Percentiles rank a stretch among this genome's conserved stretches.
Conservation (phyloP, 2,888 invertebrate species). For the Zygogramma bicolorata region DNA sequence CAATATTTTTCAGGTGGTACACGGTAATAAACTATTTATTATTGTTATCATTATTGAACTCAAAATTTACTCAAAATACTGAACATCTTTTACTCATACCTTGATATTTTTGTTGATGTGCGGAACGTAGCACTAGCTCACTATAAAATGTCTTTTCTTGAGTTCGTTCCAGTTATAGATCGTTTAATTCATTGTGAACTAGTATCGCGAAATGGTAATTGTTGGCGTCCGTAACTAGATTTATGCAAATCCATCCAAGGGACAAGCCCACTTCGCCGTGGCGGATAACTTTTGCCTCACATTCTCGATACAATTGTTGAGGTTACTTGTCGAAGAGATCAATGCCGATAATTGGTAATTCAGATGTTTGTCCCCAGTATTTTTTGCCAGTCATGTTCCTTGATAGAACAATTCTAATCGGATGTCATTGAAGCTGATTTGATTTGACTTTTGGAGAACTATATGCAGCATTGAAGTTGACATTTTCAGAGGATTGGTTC, state of each 20-base stretch:
- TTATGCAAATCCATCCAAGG: constrained; percentile 14
- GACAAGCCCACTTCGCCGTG: constrained; percentile 16
- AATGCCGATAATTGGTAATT: neutral
- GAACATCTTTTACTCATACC: too few species aligned
- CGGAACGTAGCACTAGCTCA: neutral
- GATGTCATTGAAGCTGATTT: neutral
- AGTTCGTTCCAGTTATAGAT: neutral
- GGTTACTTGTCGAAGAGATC: neutral
- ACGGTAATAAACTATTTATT: too few species aligned
- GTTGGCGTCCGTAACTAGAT: constrained; percentile 8
- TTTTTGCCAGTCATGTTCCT: neutral
- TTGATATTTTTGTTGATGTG: neutral
- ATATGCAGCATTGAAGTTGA: too few species aligned
- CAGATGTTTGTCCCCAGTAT: neutral
- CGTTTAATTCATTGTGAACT: neutral
- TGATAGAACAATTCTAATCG: neutral
- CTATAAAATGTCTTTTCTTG: neutral
- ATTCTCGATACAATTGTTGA: neutral
- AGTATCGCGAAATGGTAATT: neutral
- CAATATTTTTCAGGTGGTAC: too few species aligned
- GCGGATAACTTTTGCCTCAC: neutral
- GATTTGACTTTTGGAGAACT: neutral
- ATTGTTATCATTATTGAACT: too few species aligned
- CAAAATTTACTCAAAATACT: too few species aligned
- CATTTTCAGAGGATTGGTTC: too few species aligned